phyloP scores from a whole-genome alignment of 2,113 vertebrate genomes.

The Camelus dromedarius region DNA sequence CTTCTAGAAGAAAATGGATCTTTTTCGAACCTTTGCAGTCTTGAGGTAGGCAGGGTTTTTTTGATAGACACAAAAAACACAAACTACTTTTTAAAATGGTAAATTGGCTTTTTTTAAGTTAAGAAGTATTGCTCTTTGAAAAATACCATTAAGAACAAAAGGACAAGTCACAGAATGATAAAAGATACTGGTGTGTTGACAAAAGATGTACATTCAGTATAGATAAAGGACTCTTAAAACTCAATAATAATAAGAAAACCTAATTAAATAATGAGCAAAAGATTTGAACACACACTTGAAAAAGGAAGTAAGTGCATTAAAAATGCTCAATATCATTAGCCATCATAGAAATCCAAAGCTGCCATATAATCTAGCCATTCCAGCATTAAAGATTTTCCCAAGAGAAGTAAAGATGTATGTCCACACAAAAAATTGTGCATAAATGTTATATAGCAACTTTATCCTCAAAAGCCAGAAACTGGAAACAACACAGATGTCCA shows the following conservation, averaged over 20 bases:
- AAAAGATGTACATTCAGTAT: neutral
- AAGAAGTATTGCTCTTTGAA: neutral
- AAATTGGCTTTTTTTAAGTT: neutral
- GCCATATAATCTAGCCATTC: neutral
- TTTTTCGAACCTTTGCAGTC: neutral
- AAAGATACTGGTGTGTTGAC: neutral
- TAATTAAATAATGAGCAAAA: conserved; percentile 21
- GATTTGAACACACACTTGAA: neutral
- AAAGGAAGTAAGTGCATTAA: conserved; percentile 33
- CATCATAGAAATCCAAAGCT: neutral
- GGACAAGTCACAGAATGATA: neutral
- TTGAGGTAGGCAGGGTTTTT: neutral
- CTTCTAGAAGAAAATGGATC: neutral
- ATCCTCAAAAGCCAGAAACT: conserved; percentile 39
- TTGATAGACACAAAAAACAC: neutral
- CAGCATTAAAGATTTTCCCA: neutral
- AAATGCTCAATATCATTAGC: neutral
- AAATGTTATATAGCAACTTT: conserved; percentile 21
- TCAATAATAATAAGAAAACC: neutral
- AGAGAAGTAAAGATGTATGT: neutral
- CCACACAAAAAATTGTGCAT: neutral
- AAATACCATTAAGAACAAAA: neutral
- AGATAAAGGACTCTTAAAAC: neutral
- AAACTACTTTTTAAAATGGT: neutral
- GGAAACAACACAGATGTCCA: neutral